These are phyloP conservation scores for Sorex araneus DNA, from an alignment of 2,113 vertebrate genomes.

Conservation along the genomic window DNA sequence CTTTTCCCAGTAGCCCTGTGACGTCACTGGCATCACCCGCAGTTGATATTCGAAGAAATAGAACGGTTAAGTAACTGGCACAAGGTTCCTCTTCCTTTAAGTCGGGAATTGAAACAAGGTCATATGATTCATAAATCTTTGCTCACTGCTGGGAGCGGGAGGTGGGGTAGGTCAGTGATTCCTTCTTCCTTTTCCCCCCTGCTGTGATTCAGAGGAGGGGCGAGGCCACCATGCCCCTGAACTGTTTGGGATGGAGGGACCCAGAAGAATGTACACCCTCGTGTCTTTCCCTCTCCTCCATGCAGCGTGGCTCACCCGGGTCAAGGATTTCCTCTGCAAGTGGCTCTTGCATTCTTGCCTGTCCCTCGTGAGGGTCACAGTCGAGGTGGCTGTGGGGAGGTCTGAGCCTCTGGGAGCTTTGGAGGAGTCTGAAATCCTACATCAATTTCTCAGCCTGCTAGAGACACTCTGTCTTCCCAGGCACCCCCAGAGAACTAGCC, in stretches of 20 bases:
- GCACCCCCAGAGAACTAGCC: background rate
- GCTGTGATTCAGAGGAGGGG: background rate
- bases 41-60: constrained; percentile 10
- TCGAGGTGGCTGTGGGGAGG: background rate
- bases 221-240: background rate
- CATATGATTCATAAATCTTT: constrained; percentile 35
- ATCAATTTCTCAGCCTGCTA: background rate
- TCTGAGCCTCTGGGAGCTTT: background rate
- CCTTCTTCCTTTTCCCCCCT: background rate
- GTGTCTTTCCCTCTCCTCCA: background rate
- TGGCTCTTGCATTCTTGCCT: background rate
- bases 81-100: constrained; percentile 48
- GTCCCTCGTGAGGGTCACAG: background rate
- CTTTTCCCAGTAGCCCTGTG: background rate
- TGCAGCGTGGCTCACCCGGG: background rate
- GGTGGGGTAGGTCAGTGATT: too few relatives aligned
- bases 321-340: background rate
- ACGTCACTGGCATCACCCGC: background rate
- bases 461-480: background rate
- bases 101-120: constrained; percentile 19
- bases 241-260: background rate
- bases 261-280: background rate
- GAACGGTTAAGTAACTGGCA: background rate
- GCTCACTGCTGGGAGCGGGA: background rate
- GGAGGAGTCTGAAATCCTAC: background rate